phyloP scores from a whole-genome alignment of 2,888 invertebrate species.

The Parapristionchus giblindavisi region DNA sequence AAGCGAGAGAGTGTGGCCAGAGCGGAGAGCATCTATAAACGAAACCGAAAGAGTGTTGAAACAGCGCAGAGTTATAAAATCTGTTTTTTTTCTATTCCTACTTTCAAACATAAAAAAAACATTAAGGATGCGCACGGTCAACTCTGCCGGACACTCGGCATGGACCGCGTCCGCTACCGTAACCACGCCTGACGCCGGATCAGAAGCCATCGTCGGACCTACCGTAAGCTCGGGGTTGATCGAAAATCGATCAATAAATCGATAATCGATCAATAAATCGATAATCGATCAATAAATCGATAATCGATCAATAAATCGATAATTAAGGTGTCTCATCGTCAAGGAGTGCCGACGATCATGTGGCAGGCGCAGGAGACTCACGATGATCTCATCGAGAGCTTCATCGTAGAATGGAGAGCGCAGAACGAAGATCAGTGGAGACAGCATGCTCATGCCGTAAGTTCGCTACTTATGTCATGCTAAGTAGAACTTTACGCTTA shows the following conservation, averaged over 20 bases:
- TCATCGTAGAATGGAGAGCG: constrained; percentile 64
- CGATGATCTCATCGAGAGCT: constrained; percentile 64
- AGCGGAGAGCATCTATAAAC: too few species aligned
- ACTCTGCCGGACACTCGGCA: constrained; percentile 66
- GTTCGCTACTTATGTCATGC: neutral
- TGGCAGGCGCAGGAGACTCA: constrained; percentile 65
- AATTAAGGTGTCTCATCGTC: constrained; percentile 40
- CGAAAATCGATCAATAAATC: neutral
- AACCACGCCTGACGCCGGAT: constrained; percentile 57
- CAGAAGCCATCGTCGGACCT: constrained; percentile 68
- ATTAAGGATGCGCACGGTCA: constrained; percentile 59
- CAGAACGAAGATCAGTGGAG: constrained; percentile 62
- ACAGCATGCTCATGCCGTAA: constrained; percentile 55
- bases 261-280: too few species aligned
- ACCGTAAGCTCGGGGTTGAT: constrained; percentile 45
- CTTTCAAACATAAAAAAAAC: too few species aligned
- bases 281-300: neutral
- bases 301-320: neutral
- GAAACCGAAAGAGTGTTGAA: neutral
- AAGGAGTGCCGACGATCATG: constrained; percentile 62
- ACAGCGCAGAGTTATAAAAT: neutral
- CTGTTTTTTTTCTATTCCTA: neutral
- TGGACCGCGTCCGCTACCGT: constrained; percentile 64
- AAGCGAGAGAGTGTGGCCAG: too few species aligned
- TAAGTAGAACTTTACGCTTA: neutral